Evolutionary conservation across 2,797 vertebrate species (phyloP).

Genomic region (Silurus lanzhouensis): DNA sequence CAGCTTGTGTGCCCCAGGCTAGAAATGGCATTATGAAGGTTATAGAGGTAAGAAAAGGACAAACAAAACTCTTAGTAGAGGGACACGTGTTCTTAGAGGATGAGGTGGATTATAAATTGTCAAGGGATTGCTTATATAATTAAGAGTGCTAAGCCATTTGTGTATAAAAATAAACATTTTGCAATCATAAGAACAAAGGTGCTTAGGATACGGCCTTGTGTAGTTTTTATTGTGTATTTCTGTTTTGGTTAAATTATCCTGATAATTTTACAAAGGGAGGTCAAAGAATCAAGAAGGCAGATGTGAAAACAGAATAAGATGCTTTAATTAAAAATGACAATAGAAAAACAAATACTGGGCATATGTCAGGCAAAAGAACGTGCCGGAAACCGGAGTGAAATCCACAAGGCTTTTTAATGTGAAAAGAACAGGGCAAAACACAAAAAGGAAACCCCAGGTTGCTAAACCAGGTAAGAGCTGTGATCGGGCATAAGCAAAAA

Average conservation of each 20-base stretch:
- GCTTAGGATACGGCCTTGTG: background rate
- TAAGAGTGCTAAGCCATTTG: background rate
- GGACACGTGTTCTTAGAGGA: background rate
- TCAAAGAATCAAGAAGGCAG: too few species aligned
- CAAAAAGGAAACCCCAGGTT: too few species aligned
- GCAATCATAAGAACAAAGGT: background rate
- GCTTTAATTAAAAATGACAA: too few species aligned
- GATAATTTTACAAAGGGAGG: background rate
- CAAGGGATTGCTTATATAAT: background rate
- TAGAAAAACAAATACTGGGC: too few species aligned
- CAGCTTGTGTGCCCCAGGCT: constrained; percentile 11
- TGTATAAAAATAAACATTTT: background rate
- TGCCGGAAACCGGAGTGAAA: too few species aligned
- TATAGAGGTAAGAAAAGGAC: background rate
- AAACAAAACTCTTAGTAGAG: background rate
- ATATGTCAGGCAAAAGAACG: too few species aligned
- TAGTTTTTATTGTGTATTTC: background rate
- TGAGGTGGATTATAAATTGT: background rate
- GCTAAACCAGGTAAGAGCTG: too few species aligned
- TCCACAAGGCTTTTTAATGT: too few species aligned
- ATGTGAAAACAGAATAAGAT: too few species aligned
- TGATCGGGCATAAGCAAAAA: too few species aligned
- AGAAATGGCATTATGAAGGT: background rate
- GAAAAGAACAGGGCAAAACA: too few species aligned
- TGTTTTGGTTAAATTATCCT: background rate